Evolutionary conservation across 2,888 invertebrate genomes (phyloP).

Genomic region (Aquatica leii): DNA sequence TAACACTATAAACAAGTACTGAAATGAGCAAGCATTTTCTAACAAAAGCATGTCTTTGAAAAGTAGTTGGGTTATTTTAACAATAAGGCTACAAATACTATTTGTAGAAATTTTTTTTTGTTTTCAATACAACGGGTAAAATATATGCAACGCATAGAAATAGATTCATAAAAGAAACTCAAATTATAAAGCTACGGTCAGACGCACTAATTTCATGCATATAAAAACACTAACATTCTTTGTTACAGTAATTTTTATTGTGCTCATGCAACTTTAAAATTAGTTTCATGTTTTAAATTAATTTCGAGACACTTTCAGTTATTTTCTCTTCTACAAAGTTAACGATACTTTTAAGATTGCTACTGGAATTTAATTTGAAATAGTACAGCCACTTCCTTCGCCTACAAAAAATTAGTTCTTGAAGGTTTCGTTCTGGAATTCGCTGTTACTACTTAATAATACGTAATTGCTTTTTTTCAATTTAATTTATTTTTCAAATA

Average conservation of each 20-base stretch:
- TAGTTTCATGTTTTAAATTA: conserved; percentile 6
- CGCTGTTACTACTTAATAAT: too few relatives aligned
- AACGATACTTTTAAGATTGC: too few relatives aligned
- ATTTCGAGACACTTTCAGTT: not conserved
- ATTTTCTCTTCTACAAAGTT: too few relatives aligned
- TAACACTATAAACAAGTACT: conserved; percentile 27
- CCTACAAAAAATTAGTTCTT: too few relatives aligned
- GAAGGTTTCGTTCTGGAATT: too few relatives aligned
- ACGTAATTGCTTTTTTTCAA: too few relatives aligned
- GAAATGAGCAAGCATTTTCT: conserved; percentile 24
- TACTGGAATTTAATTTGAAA: too few relatives aligned
- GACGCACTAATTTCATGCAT: not conserved
- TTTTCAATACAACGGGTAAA: too few relatives aligned
- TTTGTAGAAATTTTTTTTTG: not conserved
- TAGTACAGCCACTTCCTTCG: too few relatives aligned
- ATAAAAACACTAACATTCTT: not conserved
- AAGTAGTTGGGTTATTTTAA: not conserved
- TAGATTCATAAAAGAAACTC: not conserved
- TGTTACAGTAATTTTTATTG: conserved; percentile 10
- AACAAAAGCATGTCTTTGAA: conserved; percentile 21
- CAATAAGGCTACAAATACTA: not conserved
- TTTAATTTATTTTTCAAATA: too few relatives aligned
- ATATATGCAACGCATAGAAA: not conserved
- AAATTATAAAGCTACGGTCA: too few relatives aligned
- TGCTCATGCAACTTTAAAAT: conserved; percentile 11